Conservation (phyloP, 2,888 invertebrate species). For the Plebejus anna region DNA sequence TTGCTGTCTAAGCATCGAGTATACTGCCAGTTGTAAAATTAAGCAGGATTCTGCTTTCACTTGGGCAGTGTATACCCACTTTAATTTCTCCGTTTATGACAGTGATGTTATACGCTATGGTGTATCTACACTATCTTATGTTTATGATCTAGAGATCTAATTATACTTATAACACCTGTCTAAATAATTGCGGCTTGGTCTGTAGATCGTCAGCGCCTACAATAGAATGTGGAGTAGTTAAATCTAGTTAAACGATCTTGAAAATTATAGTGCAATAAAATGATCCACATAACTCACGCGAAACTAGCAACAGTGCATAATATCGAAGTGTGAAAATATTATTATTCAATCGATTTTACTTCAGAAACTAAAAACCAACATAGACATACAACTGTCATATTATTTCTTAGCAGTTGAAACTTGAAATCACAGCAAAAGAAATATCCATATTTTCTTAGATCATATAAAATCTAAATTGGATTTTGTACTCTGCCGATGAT, state of each 20-base stretch:
- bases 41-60: slow-evolving; percentile 56
- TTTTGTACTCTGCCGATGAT: not conserved
- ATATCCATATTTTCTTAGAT: not conserved
- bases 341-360: not conserved
- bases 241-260: slow-evolving; percentile 15
- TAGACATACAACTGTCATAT: too few species aligned
- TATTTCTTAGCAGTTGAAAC: not conserved
- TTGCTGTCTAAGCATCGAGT: slow-evolving; percentile 39
- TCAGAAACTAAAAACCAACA: too few species aligned
- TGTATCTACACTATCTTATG: slow-evolving; percentile 45
- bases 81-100: slow-evolving; percentile 57
- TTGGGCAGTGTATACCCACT: slow-evolving; percentile 48
- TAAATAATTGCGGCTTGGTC: slow-evolving; percentile 39
- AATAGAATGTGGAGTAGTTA: slow-evolving; percentile 29
- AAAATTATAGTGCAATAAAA: slow-evolving; percentile 5
- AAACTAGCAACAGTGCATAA: not conserved
- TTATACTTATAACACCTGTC: slow-evolving; percentile 40
- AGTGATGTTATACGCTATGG: slow-evolving; percentile 41
- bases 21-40: slow-evolving; percentile 46
- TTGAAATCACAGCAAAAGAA: not conserved
- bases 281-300: not conserved
- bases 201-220: slow-evolving; percentile 31
- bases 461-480: not conserved
- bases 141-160: slow-evolving; percentile 55
- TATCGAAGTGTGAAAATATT: slow-evolving; percentile 9